phyloP scores from a whole-genome alignment of 1,140 invertebrate genomes.

The Drosophila yakuba region DNA sequence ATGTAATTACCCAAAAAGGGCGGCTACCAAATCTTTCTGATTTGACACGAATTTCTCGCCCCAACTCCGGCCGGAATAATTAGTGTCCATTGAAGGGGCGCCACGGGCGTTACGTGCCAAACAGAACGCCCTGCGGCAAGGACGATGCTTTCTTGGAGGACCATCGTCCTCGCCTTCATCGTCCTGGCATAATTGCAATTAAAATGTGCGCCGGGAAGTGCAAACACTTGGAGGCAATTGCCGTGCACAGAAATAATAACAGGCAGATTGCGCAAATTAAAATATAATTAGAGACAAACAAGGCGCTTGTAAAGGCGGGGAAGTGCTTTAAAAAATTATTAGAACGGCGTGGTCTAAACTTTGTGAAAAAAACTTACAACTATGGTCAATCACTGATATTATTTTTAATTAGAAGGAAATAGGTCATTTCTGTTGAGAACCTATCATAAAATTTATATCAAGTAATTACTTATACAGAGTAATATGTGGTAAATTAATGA shows the following conservation, averaged over 20 bases:
- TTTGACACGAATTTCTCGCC: constrained; percentile 66
- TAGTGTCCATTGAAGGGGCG: constrained; percentile 67
- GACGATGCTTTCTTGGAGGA: constrained; percentile 45
- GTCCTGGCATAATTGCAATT: constrained; percentile 77
- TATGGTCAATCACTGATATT: not conserved
- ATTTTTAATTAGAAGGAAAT: no score
- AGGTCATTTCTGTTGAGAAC: no score
- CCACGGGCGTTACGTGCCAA: constrained; percentile 63
- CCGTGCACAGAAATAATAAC: constrained; percentile 45
- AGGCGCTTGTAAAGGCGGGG: constrained; percentile 5
- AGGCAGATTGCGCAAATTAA: constrained; percentile 74
- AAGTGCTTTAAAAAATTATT: constrained; percentile 9
- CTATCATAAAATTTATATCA: no score
- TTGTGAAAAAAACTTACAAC: not conserved
- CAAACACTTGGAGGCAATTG: constrained; percentile 72
- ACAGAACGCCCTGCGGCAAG: constrained; percentile 73
- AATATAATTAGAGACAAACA: constrained; percentile 84
- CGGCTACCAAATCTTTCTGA: constrained; percentile 41
- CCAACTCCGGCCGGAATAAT: constrained; percentile 69
- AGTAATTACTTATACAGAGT: no score
- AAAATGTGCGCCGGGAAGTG: constrained; percentile 75
- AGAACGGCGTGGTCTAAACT: not conserved
- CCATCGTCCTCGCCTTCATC: constrained; percentile 12
- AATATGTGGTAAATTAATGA: no score
- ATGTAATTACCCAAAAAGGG: constrained; percentile 75